Base-by-base conservation (phyloP, 2,888 invertebrate species). In the Melieria crassipennis region DNA sequence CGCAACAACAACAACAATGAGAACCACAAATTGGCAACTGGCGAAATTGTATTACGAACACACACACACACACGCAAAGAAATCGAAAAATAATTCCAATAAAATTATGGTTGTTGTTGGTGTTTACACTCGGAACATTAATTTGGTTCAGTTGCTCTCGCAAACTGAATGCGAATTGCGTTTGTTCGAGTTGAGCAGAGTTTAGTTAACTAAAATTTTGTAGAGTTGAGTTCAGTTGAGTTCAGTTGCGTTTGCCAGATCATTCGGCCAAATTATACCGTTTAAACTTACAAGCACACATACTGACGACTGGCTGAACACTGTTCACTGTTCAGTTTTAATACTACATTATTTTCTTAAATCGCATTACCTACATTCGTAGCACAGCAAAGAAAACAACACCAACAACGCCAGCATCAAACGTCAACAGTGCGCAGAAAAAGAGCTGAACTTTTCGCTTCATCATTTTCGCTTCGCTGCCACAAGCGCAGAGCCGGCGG, bases 291-390 rank as follows among this genome's bases (percentile, higher is more conserved):
- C 52, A 57, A 16, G 45, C 42, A 45, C 61, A 61, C 11, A 45
- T 61, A 30, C 1, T 30, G 30, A 30, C 30, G 30, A 30, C 30
- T 30, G 30, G 30, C 30, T 30, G 30, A 30, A 30, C 30, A 30
- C 30, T 13, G 9, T 43, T 43, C 61, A 61, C 45, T 61, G 61
- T 61, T 61, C 61, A 61, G 4, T 43, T 58, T 61, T 61, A 61
- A 61, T 61, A 61, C 42, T 30, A 30, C 30, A 30, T 61, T 61
- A 42, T 61, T 61, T 43, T 61, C 46, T 5, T 6, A 61, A 61
- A 61, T 61, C 61, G 61, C 45, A 61, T 61, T 61, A 16, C 16
- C 16, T 16, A 45, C 13, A 30, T 61, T 61, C 52, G 5, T 52
- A n/a, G 11, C 52, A 52, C 52, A n/a, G 52, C n/a, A 30, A 30